These are phyloP conservation scores for Pteronotus mesoamericanus DNA, from an alignment of 2,797 vertebrate species.

Conservation along the genomic window DNA sequence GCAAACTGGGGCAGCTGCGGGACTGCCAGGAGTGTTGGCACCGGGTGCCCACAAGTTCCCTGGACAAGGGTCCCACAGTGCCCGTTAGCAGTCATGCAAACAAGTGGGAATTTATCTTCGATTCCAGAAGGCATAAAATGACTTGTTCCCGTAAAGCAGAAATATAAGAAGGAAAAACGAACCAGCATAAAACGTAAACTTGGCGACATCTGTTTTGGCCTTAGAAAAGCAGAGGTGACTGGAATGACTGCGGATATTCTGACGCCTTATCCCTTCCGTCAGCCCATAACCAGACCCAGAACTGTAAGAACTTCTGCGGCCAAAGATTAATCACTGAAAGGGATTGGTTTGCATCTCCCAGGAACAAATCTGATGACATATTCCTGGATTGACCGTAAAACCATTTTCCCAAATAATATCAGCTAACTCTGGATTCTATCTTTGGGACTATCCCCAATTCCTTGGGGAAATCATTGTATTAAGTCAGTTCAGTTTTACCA, in stretches of 20 bases:
- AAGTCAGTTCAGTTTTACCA: slow-evolving; percentile 50
- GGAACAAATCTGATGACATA: slow-evolving; percentile 67
- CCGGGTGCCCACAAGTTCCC: background rate
- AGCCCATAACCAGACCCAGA: slow-evolving; percentile 13
- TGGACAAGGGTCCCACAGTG: background rate
- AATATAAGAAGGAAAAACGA: slow-evolving; percentile 28
- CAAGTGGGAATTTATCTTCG: background rate
- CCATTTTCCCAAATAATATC: slow-evolving; percentile 63
- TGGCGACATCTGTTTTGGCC: slow-evolving; percentile 8
- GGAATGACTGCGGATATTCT: background rate
- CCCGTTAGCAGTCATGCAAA: background rate
- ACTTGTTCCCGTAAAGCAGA: slow-evolving; percentile 26
- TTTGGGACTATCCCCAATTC: slow-evolving; percentile 66
- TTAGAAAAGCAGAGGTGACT: background rate
- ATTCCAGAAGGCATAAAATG: background rate
- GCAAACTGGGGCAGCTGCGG: background rate
- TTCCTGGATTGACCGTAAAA: slow-evolving; percentile 67
- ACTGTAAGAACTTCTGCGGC: slow-evolving; percentile 35
- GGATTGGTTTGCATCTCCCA: slow-evolving; percentile 62
- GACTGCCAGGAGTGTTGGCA: rapidly evolving
- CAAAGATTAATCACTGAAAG: slow-evolving; percentile 61
- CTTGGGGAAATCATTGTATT: slow-evolving; percentile 56
- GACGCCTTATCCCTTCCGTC: slow-evolving; percentile 33
- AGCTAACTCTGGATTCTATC: slow-evolving; percentile 67
- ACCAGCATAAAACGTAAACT: background rate